Conservation (phyloP, 1,140 invertebrate genomes). For the Sycobia sp. region DNA sequence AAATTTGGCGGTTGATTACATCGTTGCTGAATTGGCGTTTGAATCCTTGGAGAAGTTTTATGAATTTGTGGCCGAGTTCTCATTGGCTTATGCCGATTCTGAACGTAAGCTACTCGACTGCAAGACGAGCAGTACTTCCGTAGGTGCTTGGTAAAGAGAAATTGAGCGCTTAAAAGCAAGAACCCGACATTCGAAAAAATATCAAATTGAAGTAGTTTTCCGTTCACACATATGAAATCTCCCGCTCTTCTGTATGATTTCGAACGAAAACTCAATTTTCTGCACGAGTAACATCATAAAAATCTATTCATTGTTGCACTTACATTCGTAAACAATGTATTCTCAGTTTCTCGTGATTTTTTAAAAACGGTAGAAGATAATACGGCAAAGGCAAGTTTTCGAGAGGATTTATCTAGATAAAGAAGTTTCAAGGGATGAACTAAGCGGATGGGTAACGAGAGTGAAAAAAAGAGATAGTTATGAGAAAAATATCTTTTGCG, state of each 20-base stretch:
- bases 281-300: constrained; percentile 7
- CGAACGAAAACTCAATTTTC: constrained; percentile 4
- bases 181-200: constrained; percentile 20
- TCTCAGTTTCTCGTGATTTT: constrained; percentile 8
- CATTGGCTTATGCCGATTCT: constrained; percentile 75
- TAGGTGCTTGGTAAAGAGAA: constrained; percentile 60
- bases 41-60: constrained; percentile 78
- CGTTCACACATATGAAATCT: constrained; percentile 11
- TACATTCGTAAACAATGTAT: constrained; percentile 1
- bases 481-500: constrained; percentile 12
- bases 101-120: constrained; percentile 80
- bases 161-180: constrained; percentile 10
- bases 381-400: constrained; percentile 14
- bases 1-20: constrained; percentile 82
- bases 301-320: constrained; percentile 1
- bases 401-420: constrained; percentile 22
- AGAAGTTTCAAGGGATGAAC: constrained; percentile 19
- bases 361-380: constrained; percentile 7
- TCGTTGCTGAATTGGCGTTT: constrained; percentile 86
- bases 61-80: constrained; percentile 84
- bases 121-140: constrained; percentile 75
- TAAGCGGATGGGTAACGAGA: not conserved
- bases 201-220: constrained; percentile 2
- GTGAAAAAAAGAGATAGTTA: not conserved
- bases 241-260: constrained; percentile 23